A percentile compares a stretch with the other conserved stretches of the same genome.
Conservation (phyloP, 2,113 vertebrate genomes). For the Isurus oxyrinchus region DNA sequence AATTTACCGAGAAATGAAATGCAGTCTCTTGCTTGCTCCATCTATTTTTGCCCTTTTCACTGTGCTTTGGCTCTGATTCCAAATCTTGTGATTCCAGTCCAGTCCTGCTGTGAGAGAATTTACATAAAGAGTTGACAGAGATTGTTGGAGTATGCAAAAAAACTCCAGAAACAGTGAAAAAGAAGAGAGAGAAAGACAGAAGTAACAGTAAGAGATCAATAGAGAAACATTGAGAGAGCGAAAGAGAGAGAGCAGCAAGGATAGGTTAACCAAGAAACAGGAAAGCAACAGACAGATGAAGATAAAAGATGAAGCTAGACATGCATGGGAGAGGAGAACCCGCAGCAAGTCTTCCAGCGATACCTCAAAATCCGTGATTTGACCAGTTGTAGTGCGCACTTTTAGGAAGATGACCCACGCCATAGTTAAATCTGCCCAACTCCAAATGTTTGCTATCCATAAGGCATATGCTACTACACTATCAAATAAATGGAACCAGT, state of each 20-base stretch:
- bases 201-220: neutral
- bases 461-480: neutral
- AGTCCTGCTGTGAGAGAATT: neutral
- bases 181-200: neutral
- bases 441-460: neutral
- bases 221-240: neutral
- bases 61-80: neutral
- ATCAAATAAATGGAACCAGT: neutral
- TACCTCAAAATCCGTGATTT: neutral
- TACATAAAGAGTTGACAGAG: neutral
- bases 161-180: neutral
- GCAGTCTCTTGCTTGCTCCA: neutral
- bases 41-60: neutral
- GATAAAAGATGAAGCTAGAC: neutral
- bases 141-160: neutral
- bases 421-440: neutral
- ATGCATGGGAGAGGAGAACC: too few relatives aligned
- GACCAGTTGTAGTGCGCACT: neutral
- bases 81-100: neutral
- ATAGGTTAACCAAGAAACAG: neutral
- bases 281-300: neutral
- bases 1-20: neutral
- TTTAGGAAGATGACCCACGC: neutral
- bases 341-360: neutral
- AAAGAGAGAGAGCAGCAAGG: neutral